These are phyloP conservation scores for Leptoclinus maculatus DNA, from an alignment of 2,797 vertebrate species.

Conservation along the genomic window DNA sequence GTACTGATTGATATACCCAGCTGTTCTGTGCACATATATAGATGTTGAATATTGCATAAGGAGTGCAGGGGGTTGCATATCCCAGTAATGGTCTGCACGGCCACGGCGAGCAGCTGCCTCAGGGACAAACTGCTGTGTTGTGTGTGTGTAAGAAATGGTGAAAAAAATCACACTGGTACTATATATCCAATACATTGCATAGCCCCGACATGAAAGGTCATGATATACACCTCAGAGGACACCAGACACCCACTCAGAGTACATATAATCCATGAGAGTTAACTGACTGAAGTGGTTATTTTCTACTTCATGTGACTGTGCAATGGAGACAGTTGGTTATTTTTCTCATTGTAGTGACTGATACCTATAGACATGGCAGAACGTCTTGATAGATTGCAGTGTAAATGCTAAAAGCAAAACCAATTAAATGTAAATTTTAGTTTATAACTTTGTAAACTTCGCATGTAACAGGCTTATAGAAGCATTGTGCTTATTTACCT, in stretches of 20 bases:
- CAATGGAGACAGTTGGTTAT: background rate
- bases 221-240: background rate
- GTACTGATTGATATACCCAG: constrained; percentile 11
- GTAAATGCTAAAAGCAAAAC: background rate
- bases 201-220: background rate
- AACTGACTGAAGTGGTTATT: constrained; percentile 8
- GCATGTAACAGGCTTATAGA: background rate
- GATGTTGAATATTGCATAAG: constrained; percentile 17
- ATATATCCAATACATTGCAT: background rate
- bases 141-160: constrained; percentile 11
- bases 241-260: constrained; percentile 3
- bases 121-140: background rate
- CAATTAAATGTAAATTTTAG: background rate
- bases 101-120: background rate
- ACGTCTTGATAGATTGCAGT: background rate
- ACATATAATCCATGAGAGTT: background rate
- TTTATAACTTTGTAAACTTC: background rate
- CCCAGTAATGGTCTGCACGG: constrained; percentile 34
- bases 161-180: constrained; percentile 2
- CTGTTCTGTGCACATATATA: constrained; percentile 9
- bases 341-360: background rate
- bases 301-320: constrained; percentile 9
- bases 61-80: constrained; percentile 18
- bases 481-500: background rate
- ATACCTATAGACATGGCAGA: background rate